These are phyloP conservation scores for Volucella zonaria DNA, from an alignment of 2,888 invertebrate species.

Conservation along the genomic window DNA sequence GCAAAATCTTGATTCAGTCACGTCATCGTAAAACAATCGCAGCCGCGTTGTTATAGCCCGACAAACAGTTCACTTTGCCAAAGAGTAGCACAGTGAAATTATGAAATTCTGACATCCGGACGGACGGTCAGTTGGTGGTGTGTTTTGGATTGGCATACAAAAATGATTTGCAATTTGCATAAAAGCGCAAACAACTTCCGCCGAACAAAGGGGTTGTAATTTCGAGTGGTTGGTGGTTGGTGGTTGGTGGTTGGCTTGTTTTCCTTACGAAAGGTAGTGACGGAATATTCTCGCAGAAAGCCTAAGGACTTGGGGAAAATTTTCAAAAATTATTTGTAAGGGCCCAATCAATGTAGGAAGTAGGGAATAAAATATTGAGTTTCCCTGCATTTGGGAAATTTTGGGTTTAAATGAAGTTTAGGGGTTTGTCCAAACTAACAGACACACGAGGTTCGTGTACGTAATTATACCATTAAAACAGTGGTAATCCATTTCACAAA, in stretches of 20 bases:
- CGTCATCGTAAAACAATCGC: conserved; percentile 47
- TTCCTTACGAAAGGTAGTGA: no score
- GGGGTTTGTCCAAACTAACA: background rate
- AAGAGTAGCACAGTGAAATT: conserved; percentile 30
- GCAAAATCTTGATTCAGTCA: conserved; percentile 65
- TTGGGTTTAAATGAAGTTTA: background rate
- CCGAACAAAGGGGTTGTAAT: conserved; percentile 2
- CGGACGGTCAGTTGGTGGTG: background rate
- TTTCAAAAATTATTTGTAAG: no score
- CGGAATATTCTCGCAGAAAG: no score
- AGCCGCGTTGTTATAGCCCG: conserved; percentile 61
- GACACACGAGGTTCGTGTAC: no score
- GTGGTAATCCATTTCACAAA: no score
- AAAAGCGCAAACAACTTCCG: conserved; percentile 66
- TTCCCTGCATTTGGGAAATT: background rate
- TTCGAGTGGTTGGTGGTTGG: no score
- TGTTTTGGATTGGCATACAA: conserved; percentile 8
- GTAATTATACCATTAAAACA: no score
- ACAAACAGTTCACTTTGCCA: conserved; percentile 56
- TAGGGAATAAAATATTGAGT: no score
- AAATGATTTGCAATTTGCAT: conserved; percentile 71
- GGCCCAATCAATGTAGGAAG: no score
- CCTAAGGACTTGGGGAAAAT: no score
- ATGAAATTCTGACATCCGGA: conserved; percentile 63
- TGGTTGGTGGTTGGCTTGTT: no score